Percentiles rank a stretch among this genome's conserved stretches.
Conservation (phyloP, 2,113 vertebrate species). For the Silurus meridionalis region DNA sequence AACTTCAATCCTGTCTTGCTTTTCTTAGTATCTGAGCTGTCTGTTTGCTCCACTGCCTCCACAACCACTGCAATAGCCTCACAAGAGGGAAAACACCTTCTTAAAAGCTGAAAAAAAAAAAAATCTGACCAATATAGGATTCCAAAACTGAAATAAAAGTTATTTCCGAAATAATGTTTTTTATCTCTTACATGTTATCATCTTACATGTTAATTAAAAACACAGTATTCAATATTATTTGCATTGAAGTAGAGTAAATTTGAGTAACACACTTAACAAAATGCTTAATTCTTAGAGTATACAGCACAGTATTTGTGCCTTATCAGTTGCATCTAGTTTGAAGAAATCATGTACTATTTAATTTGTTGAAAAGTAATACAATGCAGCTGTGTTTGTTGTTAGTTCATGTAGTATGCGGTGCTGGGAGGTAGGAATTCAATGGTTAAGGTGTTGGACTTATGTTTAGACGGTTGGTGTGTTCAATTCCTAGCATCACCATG, state of each 20-base stretch:
- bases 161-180: too few relatives aligned
- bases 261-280: neutral
- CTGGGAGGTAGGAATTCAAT: neutral
- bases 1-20: neutral
- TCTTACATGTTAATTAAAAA: neutral
- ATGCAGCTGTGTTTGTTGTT: neutral
- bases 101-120: too few relatives aligned
- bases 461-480: too few relatives aligned
- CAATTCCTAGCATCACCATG: too few relatives aligned
- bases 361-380: neutral
- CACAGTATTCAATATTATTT: neutral
- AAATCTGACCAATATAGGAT: neutral
- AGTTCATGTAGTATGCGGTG: neutral
- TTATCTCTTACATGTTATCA: neutral
- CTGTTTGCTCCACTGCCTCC: neutral
- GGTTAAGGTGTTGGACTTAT: too few relatives aligned
- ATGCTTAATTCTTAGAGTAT: neutral
- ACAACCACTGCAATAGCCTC: neutral
- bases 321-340: neutral
- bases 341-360: neutral
- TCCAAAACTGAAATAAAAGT: neutral
- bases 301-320: neutral
- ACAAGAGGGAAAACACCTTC: neutral
- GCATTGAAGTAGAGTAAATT: neutral
- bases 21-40: neutral